Evolutionary conservation across 2,888 invertebrate species (phyloP).

Genomic region (Herminia tarsipennalis): DNA sequence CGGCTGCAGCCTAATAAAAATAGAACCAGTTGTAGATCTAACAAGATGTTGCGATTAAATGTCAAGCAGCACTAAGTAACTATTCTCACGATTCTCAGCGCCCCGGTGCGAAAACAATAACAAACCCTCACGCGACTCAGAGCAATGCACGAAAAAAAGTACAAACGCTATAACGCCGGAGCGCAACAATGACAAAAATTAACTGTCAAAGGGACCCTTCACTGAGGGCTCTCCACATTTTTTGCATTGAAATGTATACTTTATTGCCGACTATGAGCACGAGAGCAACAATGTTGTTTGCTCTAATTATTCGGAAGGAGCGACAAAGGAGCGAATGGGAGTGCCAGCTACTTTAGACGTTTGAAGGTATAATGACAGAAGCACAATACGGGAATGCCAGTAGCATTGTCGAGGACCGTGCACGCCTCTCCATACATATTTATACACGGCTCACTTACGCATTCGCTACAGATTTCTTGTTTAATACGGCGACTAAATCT

Average conservation of each 20-base stretch:
- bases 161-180: constrained; percentile 50
- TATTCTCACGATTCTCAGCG: constrained; percentile 78
- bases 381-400: constrained; percentile 71
- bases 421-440: constrained; percentile 81
- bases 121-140: constrained; percentile 59
- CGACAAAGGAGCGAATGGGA: constrained; percentile 76
- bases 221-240: constrained; percentile 68
- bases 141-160: constrained; percentile 58
- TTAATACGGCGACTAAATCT: constrained; percentile 23
- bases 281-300: constrained; percentile 63
- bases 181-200: constrained; percentile 79
- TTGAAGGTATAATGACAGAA: constrained; percentile 69
- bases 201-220: constrained; percentile 73
- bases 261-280: constrained; percentile 64
- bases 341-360: constrained; percentile 71
- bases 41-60: constrained; percentile 49
- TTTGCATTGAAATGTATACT: constrained; percentile 81
- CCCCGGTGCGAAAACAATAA: constrained; percentile 63
- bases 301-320: constrained; percentile 83
- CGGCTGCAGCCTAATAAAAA: constrained; percentile 29
- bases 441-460: constrained; percentile 60
- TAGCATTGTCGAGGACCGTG: constrained; percentile 66
- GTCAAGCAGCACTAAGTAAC: constrained; percentile 47
- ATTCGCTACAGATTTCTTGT: constrained; percentile 44
- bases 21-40: constrained; percentile 35